These are phyloP conservation scores for Ataeniobius toweri DNA, from an alignment of 2,797 vertebrate genomes.

Conservation along the genomic window DNA sequence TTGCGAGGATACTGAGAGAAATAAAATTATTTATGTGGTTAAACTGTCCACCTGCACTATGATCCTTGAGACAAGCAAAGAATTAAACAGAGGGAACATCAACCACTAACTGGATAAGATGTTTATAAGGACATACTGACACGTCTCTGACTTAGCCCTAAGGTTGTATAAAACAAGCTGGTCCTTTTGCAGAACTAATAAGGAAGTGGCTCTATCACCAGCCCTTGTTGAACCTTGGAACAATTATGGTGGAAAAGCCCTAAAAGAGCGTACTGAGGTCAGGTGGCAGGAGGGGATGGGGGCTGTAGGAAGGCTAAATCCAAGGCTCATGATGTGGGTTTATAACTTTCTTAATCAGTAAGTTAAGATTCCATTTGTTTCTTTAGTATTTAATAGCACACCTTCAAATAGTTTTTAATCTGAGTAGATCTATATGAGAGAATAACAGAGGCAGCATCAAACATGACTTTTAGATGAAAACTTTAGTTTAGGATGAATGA, in stretches of 20 bases:
- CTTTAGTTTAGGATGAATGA: neutral
- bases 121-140: too few relatives aligned
- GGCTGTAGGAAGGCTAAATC: too few relatives aligned
- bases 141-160: too few relatives aligned
- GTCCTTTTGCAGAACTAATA: neutral
- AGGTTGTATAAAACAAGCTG: too few relatives aligned
- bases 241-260: neutral
- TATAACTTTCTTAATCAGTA: neutral
- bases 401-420: neutral
- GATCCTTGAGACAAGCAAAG: too few relatives aligned
- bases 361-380: neutral
- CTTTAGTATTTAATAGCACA: neutral
- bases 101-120: too few relatives aligned
- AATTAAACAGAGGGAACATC: too few relatives aligned
- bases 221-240: neutral
- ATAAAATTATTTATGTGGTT: too few relatives aligned
- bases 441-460: neutral
- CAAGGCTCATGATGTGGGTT: neutral
- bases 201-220: neutral
- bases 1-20: too few relatives aligned
- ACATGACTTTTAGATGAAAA: neutral
- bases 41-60: too few relatives aligned
- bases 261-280: neutral
- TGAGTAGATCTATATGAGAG: neutral
- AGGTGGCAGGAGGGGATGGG: neutral